A percentile compares a stretch with the other conserved stretches of the same genome.
Conservation (phyloP, 2,797 vertebrate genomes). For the Apogon hyalosoma region DNA sequence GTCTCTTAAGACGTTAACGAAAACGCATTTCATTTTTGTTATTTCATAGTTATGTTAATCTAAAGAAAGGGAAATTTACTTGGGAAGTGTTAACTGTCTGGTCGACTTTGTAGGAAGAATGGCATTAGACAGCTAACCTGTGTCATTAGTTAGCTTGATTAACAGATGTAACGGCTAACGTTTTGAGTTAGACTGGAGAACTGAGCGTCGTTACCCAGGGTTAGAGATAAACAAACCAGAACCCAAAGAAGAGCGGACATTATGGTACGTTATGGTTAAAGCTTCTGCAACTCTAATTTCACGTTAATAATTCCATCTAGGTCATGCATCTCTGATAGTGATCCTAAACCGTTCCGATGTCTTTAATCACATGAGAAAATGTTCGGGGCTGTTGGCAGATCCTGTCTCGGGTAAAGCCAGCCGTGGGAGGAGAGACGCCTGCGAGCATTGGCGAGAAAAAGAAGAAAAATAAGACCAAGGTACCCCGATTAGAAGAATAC, state of each 20-base stretch:
- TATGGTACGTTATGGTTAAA: slow-evolving; percentile 60
- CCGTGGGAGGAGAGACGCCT: slow-evolving; percentile 83
- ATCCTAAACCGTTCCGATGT: neutral
- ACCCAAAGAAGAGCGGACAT: neutral
- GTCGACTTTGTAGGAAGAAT: neutral
- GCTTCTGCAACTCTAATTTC: neutral
- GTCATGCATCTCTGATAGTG: too few species aligned
- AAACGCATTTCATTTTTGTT: neutral
- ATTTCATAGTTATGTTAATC: neutral
- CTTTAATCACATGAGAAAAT: neutral
- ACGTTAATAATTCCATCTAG: too few species aligned
- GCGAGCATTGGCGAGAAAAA: slow-evolving; percentile 83
- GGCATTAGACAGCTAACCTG: neutral
- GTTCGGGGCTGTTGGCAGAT: slow-evolving; percentile 64
- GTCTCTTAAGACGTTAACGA: neutral
- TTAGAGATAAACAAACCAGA: slow-evolving; percentile 39
- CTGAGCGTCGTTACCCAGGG: slow-evolving; percentile 26
- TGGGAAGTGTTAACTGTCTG: neutral
- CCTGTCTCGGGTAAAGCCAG: slow-evolving; percentile 92
- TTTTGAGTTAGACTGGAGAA: neutral
- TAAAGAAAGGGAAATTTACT: fast-evolving
- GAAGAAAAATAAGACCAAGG: slow-evolving; percentile 88
- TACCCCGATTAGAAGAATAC: slow-evolving; percentile 90
- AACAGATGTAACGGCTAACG: neutral
- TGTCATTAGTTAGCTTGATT: neutral